phyloP scores from a whole-genome alignment of 2,113 vertebrate genomes.

The Nesogale talazaci region DNA sequence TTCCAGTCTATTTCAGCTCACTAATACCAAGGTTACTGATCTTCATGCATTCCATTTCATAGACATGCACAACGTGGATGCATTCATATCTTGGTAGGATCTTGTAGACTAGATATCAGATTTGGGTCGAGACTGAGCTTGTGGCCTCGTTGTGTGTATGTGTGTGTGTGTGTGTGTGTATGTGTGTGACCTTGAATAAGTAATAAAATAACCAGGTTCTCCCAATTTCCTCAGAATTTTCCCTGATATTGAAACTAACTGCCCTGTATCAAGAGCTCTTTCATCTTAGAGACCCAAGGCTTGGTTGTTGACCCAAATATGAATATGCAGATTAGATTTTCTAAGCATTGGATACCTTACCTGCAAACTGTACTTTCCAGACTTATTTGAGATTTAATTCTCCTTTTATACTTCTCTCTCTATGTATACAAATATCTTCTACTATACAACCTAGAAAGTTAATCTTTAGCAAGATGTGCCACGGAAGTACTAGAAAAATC shows the following conservation, averaged over 20 bases:
- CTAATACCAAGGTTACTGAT: too few species aligned
- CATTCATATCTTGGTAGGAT: not conserved
- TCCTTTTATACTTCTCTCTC: not conserved
- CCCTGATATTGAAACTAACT: constrained; percentile 11
- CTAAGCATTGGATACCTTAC: not conserved
- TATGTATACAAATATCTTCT: not conserved
- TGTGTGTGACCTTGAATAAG: not conserved
- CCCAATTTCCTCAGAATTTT: not conserved
- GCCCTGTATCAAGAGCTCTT: not conserved
- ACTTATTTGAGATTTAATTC: not conserved
- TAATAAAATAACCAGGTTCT: not conserved
- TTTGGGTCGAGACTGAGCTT: not conserved
- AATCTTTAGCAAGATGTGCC: not conserved
- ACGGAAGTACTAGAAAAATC: not conserved
- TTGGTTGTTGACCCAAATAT: not conserved
- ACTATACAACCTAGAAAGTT: not conserved
- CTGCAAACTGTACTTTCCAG: not conserved
- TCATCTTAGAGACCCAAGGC: not conserved
- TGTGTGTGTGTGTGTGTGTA: not conserved
- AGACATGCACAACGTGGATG: not conserved
- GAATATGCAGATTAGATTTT: not conserved
- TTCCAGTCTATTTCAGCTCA: too few species aligned
- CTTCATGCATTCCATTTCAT: too few species aligned
- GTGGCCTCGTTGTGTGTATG: not conserved
- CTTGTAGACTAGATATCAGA: not conserved